Conservation (phyloP, 1,140 invertebrate species). For the Bemisia tabaci region DNA sequence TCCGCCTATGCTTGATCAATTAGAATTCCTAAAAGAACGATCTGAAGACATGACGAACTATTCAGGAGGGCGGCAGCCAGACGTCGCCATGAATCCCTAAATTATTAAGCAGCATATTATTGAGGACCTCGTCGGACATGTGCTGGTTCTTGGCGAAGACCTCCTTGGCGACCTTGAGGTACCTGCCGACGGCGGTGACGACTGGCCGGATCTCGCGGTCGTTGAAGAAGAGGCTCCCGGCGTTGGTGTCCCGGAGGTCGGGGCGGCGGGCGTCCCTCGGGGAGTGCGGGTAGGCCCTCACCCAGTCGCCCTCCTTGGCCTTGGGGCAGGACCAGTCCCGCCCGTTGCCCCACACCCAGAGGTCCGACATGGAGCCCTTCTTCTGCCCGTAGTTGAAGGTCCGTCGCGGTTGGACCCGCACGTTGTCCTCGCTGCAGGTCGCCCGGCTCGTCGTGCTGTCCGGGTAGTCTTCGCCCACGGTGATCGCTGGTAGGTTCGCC, state of each 20-base stretch:
- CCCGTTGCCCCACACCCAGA: slow-evolving; percentile 42
- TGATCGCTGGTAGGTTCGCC: not conserved
- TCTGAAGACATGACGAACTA: too few species aligned
- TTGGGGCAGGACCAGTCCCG: slow-evolving; percentile 40
- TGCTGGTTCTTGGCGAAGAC: slow-evolving; percentile 13
- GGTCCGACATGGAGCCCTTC: slow-evolving; percentile 24
- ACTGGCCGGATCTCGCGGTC: not conserved
- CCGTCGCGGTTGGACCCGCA: slow-evolving; percentile 23
- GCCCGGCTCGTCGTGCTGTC: not conserved
- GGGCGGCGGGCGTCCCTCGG: not conserved
- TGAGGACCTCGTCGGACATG: slow-evolving; percentile 14
- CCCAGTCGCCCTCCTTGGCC: slow-evolving; percentile 43
- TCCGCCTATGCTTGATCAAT: too few species aligned
- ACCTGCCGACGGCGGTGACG: slow-evolving; percentile 6
- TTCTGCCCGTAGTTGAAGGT: slow-evolving; percentile 22
- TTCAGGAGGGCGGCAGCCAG: slow-evolving; percentile 16
- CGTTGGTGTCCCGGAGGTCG: not conserved
- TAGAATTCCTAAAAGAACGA: too few species aligned
- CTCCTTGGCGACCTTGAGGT: slow-evolving; percentile 16
- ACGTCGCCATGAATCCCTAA: slow-evolving; percentile 15
- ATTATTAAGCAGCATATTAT: slow-evolving; percentile 14
- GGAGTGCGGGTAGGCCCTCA: slow-evolving; percentile 39
- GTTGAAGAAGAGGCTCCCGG: not conserved
- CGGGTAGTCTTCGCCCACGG: not conserved
- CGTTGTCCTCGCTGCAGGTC: not conserved